These are phyloP conservation scores for Sialis lutaria DNA, from an alignment of 2,888 invertebrate genomes.

Conservation along the genomic window DNA sequence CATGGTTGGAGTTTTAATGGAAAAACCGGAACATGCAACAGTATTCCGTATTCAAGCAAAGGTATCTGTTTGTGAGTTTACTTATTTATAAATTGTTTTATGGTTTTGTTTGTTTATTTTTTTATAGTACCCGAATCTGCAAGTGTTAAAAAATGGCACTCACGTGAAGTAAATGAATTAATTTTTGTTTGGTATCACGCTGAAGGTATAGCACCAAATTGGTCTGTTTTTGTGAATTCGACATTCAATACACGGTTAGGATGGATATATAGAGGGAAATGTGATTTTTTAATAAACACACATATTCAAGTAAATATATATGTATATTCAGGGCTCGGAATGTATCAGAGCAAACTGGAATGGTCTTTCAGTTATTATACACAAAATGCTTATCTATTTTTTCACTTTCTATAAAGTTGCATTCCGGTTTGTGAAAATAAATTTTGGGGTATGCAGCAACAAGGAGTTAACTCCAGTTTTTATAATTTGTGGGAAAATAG, in stretches of 20 bases:
- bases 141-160: slow-evolving; percentile 49
- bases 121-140: slow-evolving; percentile 48
- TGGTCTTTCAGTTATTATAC: too few species aligned
- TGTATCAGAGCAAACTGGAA: background rate
- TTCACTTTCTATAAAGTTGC: too few species aligned
- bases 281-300: slow-evolving; percentile 57
- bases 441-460: too few species aligned
- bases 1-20: slow-evolving; percentile 74
- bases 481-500: too few species aligned
- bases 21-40: slow-evolving; percentile 49
- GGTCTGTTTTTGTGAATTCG: slow-evolving; percentile 40
- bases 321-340: background rate
- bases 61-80: background rate
- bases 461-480: too few species aligned
- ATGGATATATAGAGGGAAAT: slow-evolving; percentile 56
- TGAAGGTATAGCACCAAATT: slow-evolving; percentile 47
- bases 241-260: slow-evolving; percentile 29
- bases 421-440: too few species aligned
- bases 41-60: slow-evolving; percentile 52
- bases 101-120: background rate
- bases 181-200: slow-evolving; percentile 78
- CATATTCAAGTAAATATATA: slow-evolving; percentile 48
- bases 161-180: slow-evolving; percentile 49
- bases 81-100: background rate
- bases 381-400: too few species aligned